These are phyloP conservation scores for Empis livida DNA, from an alignment of 2,888 invertebrate genomes.

Conservation along the genomic window DNA sequence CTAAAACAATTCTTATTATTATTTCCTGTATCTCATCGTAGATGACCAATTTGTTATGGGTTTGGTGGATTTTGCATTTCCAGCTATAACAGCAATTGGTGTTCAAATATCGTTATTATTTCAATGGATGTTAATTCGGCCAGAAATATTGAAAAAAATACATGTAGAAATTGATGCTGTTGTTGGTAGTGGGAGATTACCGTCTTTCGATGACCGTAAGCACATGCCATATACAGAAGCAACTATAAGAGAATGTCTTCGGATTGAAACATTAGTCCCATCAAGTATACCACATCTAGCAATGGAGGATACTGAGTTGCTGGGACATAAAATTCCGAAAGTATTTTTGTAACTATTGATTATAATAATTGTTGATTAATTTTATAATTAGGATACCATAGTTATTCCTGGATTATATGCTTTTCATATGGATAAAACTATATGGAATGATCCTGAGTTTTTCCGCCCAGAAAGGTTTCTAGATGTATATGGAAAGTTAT, in stretches of 20 bases:
- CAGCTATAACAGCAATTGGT: constrained; percentile 42
- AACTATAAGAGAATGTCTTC: constrained; percentile 45
- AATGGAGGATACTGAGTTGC: constrained; percentile 38
- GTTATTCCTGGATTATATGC: constrained; percentile 42
- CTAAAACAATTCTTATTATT: not conserved
- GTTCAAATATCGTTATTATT: constrained; percentile 39
- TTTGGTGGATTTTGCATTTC: constrained; percentile 48
- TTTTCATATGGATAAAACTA: constrained; percentile 42
- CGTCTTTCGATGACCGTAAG: constrained; percentile 45
- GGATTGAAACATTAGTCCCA: constrained; percentile 48
- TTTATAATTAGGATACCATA: constrained; percentile 37
- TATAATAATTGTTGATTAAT: too few relatives aligned
- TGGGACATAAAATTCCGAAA: constrained; percentile 45
- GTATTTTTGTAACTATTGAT: constrained; percentile 23
- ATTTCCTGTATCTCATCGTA: constrained; percentile 17
- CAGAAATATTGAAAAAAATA: constrained; percentile 42
- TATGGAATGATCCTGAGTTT: constrained; percentile 52
- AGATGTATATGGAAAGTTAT: constrained; percentile 39
- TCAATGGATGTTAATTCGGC: constrained; percentile 43
- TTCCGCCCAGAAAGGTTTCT: constrained; percentile 57
- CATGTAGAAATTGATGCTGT: constrained; percentile 50
- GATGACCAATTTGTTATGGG: constrained; percentile 46
- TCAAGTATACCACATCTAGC: constrained; percentile 45
- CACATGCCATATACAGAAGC: constrained; percentile 49
- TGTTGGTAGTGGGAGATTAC: constrained; percentile 45